Base-by-base conservation (phyloP, 2,797 vertebrate species). In the Tapirus indicus region DNA sequence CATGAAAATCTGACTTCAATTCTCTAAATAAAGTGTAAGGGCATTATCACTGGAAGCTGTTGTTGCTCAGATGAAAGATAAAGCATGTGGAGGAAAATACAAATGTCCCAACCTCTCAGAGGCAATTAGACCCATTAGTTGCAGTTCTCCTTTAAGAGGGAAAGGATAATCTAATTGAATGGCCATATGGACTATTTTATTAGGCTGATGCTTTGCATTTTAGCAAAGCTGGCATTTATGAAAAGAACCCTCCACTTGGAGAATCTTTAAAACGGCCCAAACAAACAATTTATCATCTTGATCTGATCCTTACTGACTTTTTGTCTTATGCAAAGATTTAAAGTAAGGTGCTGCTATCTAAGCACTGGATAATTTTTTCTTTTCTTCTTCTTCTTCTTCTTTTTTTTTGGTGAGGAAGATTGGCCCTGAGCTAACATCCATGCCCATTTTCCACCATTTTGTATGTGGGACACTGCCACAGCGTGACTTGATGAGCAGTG, bases 101-200 rank as follows among this genome's bases (percentile, higher is more conserved):
- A 97, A 97, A 96, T 97, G 89, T 97, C 72, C 96, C 95, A 96
- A 96, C 83, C n/a, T 97, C 68, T 95, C 96, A 93, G 69, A 98
- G 60, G 94, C 89, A 98, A 98, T 98, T 98, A 98, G 17, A 80
- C 69, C 78, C 47, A 97, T 98, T 98, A 98, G 96, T 84, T 97
- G 71, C 92, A 92, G 0, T 64, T 84, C 75, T 97, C 97, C 88
- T 97, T 98, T 96, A 98, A 98, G 84, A 98, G 54, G 84, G 88
- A 97, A 32, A 56, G 83, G 54, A 83, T 97, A 98, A 97, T 96
- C 77, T 97, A 98, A 98, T 85, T 98, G 84, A 83, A 93, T 96
- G 88, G 25, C 87, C 64, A 92, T 60, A 79, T 52, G 92, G 69
- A 96, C 25, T 94, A 95, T 96, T 98, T 98, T 96, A 98, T 97